A percentile compares a stretch with the other conserved stretches of the same genome.
phyloP scores from a whole-genome alignment of 2,888 invertebrate species.

The Parascotia fuliginaria region DNA sequence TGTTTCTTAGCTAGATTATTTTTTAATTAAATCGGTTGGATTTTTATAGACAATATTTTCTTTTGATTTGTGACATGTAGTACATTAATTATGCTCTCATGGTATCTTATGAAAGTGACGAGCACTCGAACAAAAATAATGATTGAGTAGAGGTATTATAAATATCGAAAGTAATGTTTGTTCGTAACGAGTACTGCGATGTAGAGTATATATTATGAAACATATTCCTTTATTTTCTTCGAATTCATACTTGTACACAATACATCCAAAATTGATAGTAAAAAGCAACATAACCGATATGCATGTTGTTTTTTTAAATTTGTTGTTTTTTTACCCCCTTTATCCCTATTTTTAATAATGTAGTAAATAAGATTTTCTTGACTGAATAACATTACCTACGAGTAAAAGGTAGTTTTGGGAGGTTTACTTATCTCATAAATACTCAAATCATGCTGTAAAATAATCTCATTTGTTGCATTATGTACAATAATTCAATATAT shows the following conservation, averaged over 20 bases:
- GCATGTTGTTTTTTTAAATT: slow-evolving; percentile 74
- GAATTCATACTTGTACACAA: slow-evolving; percentile 84
- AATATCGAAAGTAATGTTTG: slow-evolving; percentile 83
- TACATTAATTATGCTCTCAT: slow-evolving; percentile 72
- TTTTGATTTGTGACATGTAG: slow-evolving; percentile 68
- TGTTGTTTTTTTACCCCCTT: slow-evolving; percentile 52
- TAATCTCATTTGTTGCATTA: slow-evolving; percentile 44
- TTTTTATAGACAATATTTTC: slow-evolving; percentile 76
- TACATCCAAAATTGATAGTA: slow-evolving; percentile 86
- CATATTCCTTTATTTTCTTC: slow-evolving; percentile 84
- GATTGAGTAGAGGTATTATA: slow-evolving; percentile 81
- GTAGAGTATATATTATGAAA: slow-evolving; percentile 82
- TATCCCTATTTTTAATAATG: slow-evolving; percentile 42
- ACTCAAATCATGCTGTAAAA: slow-evolving; percentile 40
- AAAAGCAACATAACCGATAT: slow-evolving; percentile 84
- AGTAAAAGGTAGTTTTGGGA: slow-evolving; percentile 29
- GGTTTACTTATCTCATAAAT: slow-evolving; percentile 32
- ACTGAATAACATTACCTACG: slow-evolving; percentile 42
- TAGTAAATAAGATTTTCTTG: slow-evolving; percentile 40
- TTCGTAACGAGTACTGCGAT: slow-evolving; percentile 83
- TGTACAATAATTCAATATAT: slow-evolving; percentile 48
- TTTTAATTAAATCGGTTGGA: slow-evolving; percentile 81
- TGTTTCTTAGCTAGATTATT: slow-evolving; percentile 80
- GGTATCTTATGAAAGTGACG: slow-evolving; percentile 66
- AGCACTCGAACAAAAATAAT: slow-evolving; percentile 80